A percentile compares a stretch with the other conserved stretches of the same genome.
phyloP scores from a whole-genome alignment of 2,113 vertebrate species.

The Bostrychus sinensis region DNA sequence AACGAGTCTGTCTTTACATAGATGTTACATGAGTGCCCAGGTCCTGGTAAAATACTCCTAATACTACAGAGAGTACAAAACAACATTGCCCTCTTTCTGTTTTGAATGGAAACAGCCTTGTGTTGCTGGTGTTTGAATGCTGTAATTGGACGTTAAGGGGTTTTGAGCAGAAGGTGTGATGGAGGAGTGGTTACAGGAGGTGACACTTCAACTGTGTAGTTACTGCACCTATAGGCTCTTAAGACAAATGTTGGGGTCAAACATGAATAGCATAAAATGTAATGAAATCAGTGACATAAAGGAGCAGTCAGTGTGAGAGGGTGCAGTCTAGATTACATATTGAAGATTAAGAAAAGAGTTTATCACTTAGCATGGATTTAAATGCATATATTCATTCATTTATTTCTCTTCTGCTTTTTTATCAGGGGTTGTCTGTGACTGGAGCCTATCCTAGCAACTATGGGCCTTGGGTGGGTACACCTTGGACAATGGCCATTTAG shows the following conservation, averaged over 20 bases:
- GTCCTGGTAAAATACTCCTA: slow-evolving; percentile 62
- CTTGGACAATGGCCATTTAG: no score
- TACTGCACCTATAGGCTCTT: background rate
- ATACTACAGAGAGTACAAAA: slow-evolving; percentile 47
- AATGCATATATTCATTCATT: no score
- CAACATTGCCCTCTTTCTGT: slow-evolving; percentile 49
- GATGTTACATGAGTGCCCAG: slow-evolving; percentile 54
- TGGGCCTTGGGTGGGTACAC: no score
- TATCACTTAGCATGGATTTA: no score
- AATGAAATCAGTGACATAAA: no score
- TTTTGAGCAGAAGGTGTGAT: slow-evolving; percentile 66
- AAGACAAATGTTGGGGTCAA: background rate
- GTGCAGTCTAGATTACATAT: no score
- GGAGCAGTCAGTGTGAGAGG: no score
- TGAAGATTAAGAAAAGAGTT: no score
- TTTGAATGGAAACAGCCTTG: slow-evolving; percentile 63
- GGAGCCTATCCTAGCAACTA: no score
- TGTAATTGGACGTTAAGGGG: slow-evolving; percentile 71
- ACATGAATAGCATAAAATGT: background rate
- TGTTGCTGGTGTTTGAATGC: slow-evolving; percentile 47
- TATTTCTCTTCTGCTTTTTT: no score
- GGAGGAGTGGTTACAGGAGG: slow-evolving; percentile 1
- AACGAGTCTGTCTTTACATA: slow-evolving; percentile 55
- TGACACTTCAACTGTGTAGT: background rate
- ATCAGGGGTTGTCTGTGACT: no score